A percentile compares a stretch with the other conserved stretches of the same genome.
Conservation (phyloP, 2,888 invertebrate genomes). For the Muscina levida region DNA sequence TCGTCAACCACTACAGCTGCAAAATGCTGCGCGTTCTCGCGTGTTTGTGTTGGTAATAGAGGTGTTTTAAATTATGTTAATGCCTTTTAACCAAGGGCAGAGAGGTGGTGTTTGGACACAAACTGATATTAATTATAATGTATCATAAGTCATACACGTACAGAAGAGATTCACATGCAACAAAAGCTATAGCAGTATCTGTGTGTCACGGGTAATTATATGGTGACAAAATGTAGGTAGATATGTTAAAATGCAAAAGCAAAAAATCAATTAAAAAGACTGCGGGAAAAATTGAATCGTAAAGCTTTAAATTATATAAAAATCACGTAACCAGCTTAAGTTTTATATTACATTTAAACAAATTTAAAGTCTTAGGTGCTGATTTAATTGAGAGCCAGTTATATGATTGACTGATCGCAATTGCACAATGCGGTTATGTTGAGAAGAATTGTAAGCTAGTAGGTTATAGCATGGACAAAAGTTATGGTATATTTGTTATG, state of each 20-base stretch:
- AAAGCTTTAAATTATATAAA: no score
- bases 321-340: no score
- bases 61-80: conserved; percentile 63
- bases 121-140: conserved; percentile 59
- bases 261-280: conserved; percentile 38
- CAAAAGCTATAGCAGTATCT: conserved; percentile 11
- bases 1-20: conserved; percentile 21
- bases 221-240: conserved; percentile 10
- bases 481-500: no score
- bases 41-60: conserved; percentile 37
- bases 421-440: no score
- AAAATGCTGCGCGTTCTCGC: background rate
- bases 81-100: conserved; percentile 29
- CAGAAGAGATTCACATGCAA: conserved; percentile 29
- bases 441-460: no score
- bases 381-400: no score
- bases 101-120: background rate
- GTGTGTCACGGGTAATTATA: conserved; percentile 24
- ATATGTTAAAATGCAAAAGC: no score
- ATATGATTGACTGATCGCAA: no score
- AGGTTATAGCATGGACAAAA: no score
- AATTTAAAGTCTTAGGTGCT: no score
- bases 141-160: conserved; percentile 63
- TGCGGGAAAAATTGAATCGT: conserved; percentile 1
- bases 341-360: no score